Base-by-base conservation (phyloP, 1,140 invertebrate species). In the Bathynomus jamesi region DNA sequence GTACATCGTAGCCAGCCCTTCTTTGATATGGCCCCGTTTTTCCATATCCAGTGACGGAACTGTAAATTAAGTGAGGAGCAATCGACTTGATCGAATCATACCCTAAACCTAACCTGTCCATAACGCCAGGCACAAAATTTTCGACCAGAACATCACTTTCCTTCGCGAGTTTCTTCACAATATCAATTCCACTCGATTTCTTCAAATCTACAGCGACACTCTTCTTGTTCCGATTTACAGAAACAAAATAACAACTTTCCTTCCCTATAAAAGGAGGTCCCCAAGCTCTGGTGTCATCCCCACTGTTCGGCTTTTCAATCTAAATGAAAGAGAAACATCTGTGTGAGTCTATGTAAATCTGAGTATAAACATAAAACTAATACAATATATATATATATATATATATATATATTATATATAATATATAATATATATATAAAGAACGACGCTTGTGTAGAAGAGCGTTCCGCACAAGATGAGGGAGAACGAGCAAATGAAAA, bases 181-280 rank as follows among this genome's bases (percentile, higher is more conserved):
- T 83, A 53, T 90, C 80, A 78, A 83, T 84, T 0, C 95, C 95
- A 81, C 87, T 81, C 28, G 79, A 63, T 24, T 84, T 83, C 80
- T 94, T 94, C 1, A 98, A 82, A 82, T 99, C 88, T 60, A 99
- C 83, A 77, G 91, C 93, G 62, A 98, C 84, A 81, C 95, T 98
- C 81, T 94, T 93, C 82, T 99, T 99, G 81, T 98, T 99, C 74
- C 96, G 87, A 83, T 99, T 99, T 0, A 94, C 84, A 30, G 89
- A 86, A 4, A 92, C 79, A 82, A 95, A 98, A 80, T 98, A 99
- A 69, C 88, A 89, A 27, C 90, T 88, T 78, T 95, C 89, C 70
- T 83, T 82, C 11, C 69, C 62, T 60, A 94, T 82, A 81, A 94
- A 95, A 0, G 96, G 96, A 4, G 96, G 95, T 0, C 93, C 94